These are phyloP conservation scores for Dicrurus megarhynchus DNA, from an alignment of 2,113 vertebrate genomes.

Conservation along the genomic window DNA sequence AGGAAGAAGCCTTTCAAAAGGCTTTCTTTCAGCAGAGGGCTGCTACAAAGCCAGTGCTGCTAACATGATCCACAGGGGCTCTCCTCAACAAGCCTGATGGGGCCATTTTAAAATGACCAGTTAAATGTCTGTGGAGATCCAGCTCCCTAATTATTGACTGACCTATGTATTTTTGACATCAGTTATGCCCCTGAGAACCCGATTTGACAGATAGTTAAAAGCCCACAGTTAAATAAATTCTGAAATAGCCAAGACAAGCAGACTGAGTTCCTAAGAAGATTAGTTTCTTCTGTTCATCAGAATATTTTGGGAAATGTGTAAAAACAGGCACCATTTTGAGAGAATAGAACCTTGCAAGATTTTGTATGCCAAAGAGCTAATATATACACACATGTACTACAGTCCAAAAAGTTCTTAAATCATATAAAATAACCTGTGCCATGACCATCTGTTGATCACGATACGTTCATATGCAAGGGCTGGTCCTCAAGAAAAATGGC, in stretches of 20 bases:
- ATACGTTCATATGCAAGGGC: background rate
- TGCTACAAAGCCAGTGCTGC: background rate
- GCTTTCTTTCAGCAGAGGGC: background rate
- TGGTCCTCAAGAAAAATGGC: background rate
- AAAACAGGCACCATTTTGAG: constrained; percentile 16
- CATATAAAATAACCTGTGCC: background rate
- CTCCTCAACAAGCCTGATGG: background rate
- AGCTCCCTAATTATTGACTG: constrained; percentile 24
- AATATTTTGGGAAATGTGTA: background rate
- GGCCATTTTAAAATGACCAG: constrained; percentile 29
- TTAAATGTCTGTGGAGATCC: constrained; percentile 33
- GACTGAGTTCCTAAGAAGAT: constrained; percentile 23
- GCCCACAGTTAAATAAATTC: constrained; percentile 26
- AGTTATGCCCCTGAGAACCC: background rate
- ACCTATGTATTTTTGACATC: constrained; percentile 47
- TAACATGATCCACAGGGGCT: background rate
- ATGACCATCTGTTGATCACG: background rate
- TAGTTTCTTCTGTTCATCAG: constrained; percentile 45
- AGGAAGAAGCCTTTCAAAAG: constrained; percentile 19
- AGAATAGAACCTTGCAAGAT: background rate
- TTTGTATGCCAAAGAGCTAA: background rate
- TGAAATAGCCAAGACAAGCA: constrained; percentile 57
- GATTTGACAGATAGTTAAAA: constrained; percentile 41
- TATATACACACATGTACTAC: background rate
- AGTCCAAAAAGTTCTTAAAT: background rate